Base-by-base conservation (phyloP, 1,140 invertebrate genomes). In the Myzus persicae region DNA sequence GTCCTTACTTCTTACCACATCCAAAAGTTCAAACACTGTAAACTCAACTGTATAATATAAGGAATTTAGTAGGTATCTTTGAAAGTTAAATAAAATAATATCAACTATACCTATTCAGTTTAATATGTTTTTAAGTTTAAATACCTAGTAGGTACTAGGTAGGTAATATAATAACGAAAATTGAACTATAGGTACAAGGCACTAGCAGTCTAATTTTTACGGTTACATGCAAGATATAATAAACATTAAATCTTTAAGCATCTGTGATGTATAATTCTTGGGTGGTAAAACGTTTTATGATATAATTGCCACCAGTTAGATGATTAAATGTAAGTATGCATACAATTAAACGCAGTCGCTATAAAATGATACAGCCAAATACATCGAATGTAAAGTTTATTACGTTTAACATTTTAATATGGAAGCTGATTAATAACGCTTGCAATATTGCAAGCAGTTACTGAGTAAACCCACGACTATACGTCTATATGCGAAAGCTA, bases 381-480 rank as follows among this genome's bases (percentile, higher is more conserved):
- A 67, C 31, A n/a, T 67, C 14, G 31, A 67, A 67, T 67, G 24
- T 67, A 67, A 67, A 67, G 59, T 67, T 67, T 67, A 67, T 67
- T 67, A 67, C 59, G 59, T n/a, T 67, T 67, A 67, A 67, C 59
- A 67, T 67, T n/a, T 67, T 67, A 67, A 67, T 67, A 67, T 67
- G n/a, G 59, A n/a, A n/a, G 31, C 31, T 67, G 59, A 67, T 67
- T 67, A 67, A 67, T 67, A 67, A 67, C 14, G n/a, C 31, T 67
- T 67, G 59, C 59, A 18, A 67, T 67, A 67, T 67, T 67, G 59
- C n/a, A 67, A 67, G 59, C 31, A 67, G 59, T 67, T 67, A n/a
- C 59, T 18, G 31, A n/a, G 31, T 67, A 67, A n/a, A n/a, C 31
- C 1, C 31, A n/a, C 31, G 59, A 67, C 59, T 67, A 48, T 48